Percentiles rank a stretch among this genome's conserved stretches.
Evolutionary conservation across 2,113 vertebrate genomes (phyloP).

Genomic region (Cervus canadensis): DNA sequence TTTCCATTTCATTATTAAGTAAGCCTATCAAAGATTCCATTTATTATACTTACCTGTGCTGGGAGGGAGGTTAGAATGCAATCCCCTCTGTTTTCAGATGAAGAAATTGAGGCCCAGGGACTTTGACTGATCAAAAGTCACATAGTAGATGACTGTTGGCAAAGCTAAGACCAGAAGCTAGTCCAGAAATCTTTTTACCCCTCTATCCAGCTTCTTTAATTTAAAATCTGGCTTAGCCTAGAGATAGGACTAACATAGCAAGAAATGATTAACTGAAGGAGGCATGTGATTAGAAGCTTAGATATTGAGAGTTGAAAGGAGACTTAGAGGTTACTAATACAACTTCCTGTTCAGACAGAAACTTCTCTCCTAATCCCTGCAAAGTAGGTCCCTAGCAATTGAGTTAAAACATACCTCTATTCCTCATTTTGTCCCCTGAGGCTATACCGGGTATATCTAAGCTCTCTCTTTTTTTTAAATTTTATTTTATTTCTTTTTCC

Average conservation of each 20-base stretch:
- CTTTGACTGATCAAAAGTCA: background rate
- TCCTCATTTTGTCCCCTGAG: background rate
- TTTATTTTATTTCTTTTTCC: too few species aligned
- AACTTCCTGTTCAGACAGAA: background rate
- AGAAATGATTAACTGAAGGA: conserved; percentile 9
- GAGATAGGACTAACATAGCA: background rate
- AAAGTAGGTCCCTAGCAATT: background rate
- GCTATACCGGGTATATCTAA: background rate
- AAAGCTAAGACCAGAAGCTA: background rate
- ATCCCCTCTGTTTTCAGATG: background rate
- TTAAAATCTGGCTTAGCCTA: conserved; percentile 6
- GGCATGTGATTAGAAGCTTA: background rate
- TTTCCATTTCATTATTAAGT: background rate
- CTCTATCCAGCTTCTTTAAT: background rate
- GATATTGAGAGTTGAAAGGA: background rate
- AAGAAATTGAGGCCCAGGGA: background rate
- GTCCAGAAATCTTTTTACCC: background rate
- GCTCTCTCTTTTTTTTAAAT: background rate
- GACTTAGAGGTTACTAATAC: background rate
- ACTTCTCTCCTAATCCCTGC: background rate
- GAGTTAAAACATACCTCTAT: background rate
- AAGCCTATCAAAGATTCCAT: background rate
- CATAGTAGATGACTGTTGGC: background rate
- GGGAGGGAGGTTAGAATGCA: background rate
- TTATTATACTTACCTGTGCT: background rate